These are phyloP conservation scores for Orgyia antiqua DNA, from an alignment of 2,888 invertebrate genomes.

Conservation along the genomic window DNA sequence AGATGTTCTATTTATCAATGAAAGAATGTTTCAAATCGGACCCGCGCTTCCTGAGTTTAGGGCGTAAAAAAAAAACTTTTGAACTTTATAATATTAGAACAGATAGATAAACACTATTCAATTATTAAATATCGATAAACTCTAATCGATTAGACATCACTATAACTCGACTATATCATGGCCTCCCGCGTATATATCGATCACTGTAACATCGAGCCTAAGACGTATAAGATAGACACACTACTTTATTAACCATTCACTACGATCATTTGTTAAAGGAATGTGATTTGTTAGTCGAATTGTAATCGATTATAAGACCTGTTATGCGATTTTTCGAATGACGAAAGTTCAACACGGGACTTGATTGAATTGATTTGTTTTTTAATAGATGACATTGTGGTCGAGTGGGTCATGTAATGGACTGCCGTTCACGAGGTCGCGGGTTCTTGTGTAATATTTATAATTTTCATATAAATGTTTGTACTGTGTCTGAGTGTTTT, in stretches of 20 bases:
- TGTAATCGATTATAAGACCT: slow-evolving; percentile 27
- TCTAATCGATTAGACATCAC: slow-evolving; percentile 35
- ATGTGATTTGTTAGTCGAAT: slow-evolving; percentile 27
- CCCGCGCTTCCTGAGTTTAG: too few species aligned
- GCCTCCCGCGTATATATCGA: slow-evolving; percentile 52
- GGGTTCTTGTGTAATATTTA: too few species aligned
- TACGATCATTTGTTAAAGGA: slow-evolving; percentile 42
- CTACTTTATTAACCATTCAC: slow-evolving; percentile 61
- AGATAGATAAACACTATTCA: too few species aligned
- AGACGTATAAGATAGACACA: slow-evolving; percentile 59
- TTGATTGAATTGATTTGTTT: slow-evolving; percentile 1
- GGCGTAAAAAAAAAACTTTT: too few species aligned
- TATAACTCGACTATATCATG: slow-evolving; percentile 55
- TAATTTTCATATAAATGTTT: too few species aligned
- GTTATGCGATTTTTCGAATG: slow-evolving; percentile 22
- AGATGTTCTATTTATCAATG: too few species aligned
- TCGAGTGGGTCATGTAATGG: neutral
- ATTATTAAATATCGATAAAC: slow-evolving; percentile 14
- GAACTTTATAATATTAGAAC: too few species aligned
- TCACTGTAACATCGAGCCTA: slow-evolving; percentile 36
- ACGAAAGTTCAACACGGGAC: slow-evolving; percentile 14
- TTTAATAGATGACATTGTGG: neutral
- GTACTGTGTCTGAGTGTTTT: too few species aligned
- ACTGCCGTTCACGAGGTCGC: too few species aligned
- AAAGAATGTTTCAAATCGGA: too few species aligned